Evolutionary conservation across 2,113 vertebrate genomes (phyloP).

Genomic region (Urocynchramus pylzowi): DNA sequence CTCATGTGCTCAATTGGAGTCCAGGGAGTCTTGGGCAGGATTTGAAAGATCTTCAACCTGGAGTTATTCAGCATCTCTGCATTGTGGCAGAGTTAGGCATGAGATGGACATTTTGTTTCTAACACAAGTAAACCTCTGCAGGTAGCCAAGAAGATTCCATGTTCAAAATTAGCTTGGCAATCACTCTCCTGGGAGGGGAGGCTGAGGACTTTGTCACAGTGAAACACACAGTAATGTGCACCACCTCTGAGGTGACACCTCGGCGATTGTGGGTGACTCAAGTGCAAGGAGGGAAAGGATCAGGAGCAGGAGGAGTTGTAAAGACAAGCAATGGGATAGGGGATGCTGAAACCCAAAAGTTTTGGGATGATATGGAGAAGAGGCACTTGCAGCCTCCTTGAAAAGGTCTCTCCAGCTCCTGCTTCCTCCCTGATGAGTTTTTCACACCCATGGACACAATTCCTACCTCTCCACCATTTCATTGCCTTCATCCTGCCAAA

Average conservation of each 20-base stretch:
- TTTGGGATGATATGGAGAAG: background rate
- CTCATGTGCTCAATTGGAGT: background rate
- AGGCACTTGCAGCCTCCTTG: background rate
- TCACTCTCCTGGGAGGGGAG: background rate
- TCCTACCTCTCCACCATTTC: background rate
- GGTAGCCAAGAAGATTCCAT: background rate
- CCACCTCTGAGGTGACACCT: no score
- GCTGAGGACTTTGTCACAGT: background rate
- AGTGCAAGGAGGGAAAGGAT: background rate
- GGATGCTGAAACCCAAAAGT: background rate
- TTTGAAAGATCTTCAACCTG: background rate
- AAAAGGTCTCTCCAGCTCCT: background rate
- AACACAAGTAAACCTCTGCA: background rate
- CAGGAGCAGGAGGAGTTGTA: background rate
- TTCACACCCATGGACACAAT: background rate
- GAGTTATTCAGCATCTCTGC: background rate
- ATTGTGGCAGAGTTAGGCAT: accelerated
- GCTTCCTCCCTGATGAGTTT: background rate
- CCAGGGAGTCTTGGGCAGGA: background rate
- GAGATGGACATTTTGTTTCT: background rate
- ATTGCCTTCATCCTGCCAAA: background rate
- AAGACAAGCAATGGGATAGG: accelerated
- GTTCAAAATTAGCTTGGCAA: background rate
- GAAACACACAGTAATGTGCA: background rate
- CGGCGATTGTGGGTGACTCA: background rate